Percentiles rank a stretch among this genome's conserved stretches.
phyloP scores from a whole-genome alignment of 2,888 invertebrate species.

The Polyommatus icarus region DNA sequence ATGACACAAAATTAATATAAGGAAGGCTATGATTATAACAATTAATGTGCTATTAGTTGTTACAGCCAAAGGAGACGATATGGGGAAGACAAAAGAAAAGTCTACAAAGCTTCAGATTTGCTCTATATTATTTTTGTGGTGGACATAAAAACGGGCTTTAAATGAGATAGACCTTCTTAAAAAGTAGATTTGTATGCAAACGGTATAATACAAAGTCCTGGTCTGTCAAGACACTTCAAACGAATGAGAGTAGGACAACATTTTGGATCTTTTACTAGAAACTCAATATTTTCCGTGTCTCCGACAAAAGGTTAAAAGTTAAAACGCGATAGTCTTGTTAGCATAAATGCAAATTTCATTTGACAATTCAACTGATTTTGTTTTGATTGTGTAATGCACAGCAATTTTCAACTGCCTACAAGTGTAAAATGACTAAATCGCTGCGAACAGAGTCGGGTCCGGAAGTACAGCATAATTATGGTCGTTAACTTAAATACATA shows the following conservation, averaged over 20 bases:
- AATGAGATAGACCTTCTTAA: background rate
- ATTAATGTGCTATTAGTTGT: background rate
- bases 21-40: background rate
- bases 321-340: background rate
- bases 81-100: background rate
- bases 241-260: no score
- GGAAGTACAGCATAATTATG: constrained; percentile 24
- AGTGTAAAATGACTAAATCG: constrained; percentile 14
- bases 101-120: background rate
- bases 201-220: no score
- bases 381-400: constrained; percentile 8
- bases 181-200: no score
- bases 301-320: background rate
- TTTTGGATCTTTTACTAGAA: background rate
- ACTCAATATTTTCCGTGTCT: background rate
- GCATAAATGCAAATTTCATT: constrained; percentile 2
- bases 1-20: background rate
- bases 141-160: background rate
- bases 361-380: constrained; percentile 2
- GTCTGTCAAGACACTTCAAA: no score
- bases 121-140: background rate
- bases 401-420: constrained; percentile 19
- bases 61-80: background rate
- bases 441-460: constrained; percentile 15
- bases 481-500: constrained; percentile 22